Conservation (phyloP, 2,113 vertebrate species). For the Fregetta grallaria region DNA sequence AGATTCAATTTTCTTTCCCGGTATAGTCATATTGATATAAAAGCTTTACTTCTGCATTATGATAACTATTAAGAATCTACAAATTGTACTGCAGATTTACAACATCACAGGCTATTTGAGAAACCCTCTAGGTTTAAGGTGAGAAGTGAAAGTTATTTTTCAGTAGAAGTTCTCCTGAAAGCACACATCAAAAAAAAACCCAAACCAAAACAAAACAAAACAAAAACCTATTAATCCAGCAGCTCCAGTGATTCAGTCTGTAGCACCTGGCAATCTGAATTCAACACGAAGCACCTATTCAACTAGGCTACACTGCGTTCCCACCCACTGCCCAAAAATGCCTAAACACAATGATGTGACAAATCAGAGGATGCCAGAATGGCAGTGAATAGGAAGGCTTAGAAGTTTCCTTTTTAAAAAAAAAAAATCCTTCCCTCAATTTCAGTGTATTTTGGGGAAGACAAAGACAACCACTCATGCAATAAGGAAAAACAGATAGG, state of each 20-base stretch:
- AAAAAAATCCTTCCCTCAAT: not conserved
- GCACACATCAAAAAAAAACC: not conserved
- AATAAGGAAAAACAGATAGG: conserved; percentile 48
- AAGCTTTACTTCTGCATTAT: conserved; percentile 15
- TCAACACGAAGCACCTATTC: not conserved
- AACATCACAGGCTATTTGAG: not conserved
- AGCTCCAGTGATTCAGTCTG: not conserved
- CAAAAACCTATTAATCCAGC: not conserved
- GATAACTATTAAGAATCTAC: conserved; percentile 4
- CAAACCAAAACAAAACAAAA: no score
- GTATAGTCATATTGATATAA: not conserved
- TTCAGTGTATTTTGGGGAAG: conserved; percentile 48
- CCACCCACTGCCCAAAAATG: not conserved
- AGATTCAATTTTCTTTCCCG: conserved; percentile 3
- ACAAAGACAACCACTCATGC: conserved; percentile 43
- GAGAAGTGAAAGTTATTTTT: conserved; percentile 36
- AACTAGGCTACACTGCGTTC: not conserved
- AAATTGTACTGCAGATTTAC: conserved; percentile 22
- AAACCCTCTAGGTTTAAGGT: conserved; percentile 25
- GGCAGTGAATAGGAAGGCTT: not conserved
- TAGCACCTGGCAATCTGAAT: not conserved
- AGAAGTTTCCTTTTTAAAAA: not conserved
- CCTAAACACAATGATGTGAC: not conserved
- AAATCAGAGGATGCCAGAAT: not conserved
- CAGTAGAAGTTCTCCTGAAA: conserved; percentile 15